Base-by-base conservation (phyloP, 1,140 invertebrate species). In the Rhyacophila brunnea region DNA sequence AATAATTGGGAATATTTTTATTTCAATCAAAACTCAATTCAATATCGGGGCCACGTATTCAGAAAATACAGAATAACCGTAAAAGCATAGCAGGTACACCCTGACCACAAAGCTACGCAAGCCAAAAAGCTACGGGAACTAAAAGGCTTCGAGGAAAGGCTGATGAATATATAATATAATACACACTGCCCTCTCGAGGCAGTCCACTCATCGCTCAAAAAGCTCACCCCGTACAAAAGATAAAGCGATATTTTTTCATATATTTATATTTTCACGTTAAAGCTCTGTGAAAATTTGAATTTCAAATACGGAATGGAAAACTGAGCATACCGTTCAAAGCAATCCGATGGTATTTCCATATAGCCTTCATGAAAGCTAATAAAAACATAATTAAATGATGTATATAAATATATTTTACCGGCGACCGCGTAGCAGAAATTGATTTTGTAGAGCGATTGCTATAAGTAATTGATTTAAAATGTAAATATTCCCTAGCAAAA, bases 231-330 rank as follows among this genome's bases (percentile, higher is more conserved):
- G 28, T 23, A 51, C 32, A 23, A 32, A 64, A 59, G 50, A 49
- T 54, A 55, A 45, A 53, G 46, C 52, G 46, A 45, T 56, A 34
- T 50, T 61, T 56, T 61, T 28, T 28, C 23, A 28, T 28, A 28
- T 56, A 61, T 61, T 64, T 64, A 60, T 64, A 56, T 60, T 57
- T 60, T 52, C 38, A 46, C 44, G 46, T 52, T 60, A 54, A 56
- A 60, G 62, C 57, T 43, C 35, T 51, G 51, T 38, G 46, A 34
- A 53, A 64, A 64, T 64, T 64, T 60, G 62, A 64, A 64, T 57
- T 64, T 64, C 62, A 64, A 64, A 64, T 64, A 53, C 44, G 57
- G 34, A 59, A 57, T 40, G 62, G 57, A 64, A 59, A 60, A 55
- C 45, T 40, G 55, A 58, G 38, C 44, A 44, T 38, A 47, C 49